phyloP scores from a whole-genome alignment of 2,797 vertebrate species.

The Simalia tracyae region DNA sequence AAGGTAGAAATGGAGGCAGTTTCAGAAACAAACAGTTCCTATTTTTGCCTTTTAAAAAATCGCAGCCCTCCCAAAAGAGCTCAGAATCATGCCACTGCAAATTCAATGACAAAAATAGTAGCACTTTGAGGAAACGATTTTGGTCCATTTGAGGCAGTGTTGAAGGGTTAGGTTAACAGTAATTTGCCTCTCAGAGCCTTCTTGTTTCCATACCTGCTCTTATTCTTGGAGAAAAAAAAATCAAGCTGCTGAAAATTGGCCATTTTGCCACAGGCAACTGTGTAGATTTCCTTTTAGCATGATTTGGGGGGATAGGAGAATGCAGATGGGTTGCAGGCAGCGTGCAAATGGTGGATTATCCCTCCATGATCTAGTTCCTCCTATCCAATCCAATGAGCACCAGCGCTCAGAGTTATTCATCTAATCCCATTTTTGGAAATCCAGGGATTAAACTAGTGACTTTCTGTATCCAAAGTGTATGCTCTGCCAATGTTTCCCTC shows the following conservation, averaged over 20 bases:
- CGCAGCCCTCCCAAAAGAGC: no score
- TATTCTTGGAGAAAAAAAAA: neutral
- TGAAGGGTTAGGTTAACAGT: neutral
- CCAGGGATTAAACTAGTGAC: neutral
- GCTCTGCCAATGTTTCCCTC: neutral
- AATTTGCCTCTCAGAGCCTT: neutral
- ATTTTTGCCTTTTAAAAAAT: no score
- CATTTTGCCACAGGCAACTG: neutral
- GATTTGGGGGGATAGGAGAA: neutral
- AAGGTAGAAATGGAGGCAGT: no score
- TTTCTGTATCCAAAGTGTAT: neutral
- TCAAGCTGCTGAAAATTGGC: neutral
- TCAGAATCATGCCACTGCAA: no score
- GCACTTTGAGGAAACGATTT: no score
- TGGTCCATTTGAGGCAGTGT: neutral
- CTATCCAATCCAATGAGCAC: neutral
- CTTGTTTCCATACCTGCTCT: neutral
- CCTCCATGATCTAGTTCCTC: neutral
- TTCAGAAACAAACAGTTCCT: no score
- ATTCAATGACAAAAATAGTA: no score
- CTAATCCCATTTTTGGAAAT: neutral
- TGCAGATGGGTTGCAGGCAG: neutral
- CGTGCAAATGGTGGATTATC: neutral
- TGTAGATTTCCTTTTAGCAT: neutral
- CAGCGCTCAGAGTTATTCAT: neutral